A percentile compares a stretch with the other conserved stretches of the same genome.
These are phyloP conservation scores for Thaumatotibia leucotreta DNA, from an alignment of 1,140 invertebrate species.

Conservation along the genomic window DNA sequence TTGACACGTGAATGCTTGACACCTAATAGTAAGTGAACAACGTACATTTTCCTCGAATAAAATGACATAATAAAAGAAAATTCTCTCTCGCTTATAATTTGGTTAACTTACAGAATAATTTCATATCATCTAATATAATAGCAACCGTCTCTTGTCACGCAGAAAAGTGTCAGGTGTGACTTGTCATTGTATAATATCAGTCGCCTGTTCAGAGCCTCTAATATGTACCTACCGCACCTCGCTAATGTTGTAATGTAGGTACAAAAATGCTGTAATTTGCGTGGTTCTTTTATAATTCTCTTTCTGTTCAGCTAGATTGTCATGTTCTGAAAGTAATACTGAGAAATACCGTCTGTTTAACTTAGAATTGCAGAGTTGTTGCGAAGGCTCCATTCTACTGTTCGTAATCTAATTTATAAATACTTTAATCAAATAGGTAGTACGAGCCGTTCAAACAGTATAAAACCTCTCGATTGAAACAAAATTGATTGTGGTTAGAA, in stretches of 20 bases:
- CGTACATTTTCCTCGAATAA: too few species aligned
- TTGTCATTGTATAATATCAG: background rate
- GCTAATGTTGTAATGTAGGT: too few species aligned
- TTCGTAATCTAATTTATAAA: too few species aligned
- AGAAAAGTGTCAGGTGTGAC: background rate
- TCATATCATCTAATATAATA: background rate
- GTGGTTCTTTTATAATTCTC: background rate
- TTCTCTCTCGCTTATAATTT: too few species aligned
- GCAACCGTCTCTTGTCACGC: background rate
- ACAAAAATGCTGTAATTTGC: background rate
- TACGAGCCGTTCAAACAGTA: too few species aligned
- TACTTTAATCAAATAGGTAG: too few species aligned
- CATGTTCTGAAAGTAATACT: background rate
- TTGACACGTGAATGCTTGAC: too few species aligned
- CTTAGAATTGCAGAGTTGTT: background rate
- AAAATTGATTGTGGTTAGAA: too few species aligned
- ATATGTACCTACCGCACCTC: background rate
- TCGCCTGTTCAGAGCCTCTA: background rate
- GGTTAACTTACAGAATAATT: background rate
- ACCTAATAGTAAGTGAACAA: too few species aligned
- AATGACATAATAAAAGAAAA: too few species aligned
- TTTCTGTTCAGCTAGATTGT: background rate
- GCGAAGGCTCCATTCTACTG: background rate
- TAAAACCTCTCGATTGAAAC: too few species aligned
- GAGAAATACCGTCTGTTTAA: background rate